Evolutionary conservation across 2,888 invertebrate species (phyloP).

Genomic region (Adelphocoris suturalis): DNA sequence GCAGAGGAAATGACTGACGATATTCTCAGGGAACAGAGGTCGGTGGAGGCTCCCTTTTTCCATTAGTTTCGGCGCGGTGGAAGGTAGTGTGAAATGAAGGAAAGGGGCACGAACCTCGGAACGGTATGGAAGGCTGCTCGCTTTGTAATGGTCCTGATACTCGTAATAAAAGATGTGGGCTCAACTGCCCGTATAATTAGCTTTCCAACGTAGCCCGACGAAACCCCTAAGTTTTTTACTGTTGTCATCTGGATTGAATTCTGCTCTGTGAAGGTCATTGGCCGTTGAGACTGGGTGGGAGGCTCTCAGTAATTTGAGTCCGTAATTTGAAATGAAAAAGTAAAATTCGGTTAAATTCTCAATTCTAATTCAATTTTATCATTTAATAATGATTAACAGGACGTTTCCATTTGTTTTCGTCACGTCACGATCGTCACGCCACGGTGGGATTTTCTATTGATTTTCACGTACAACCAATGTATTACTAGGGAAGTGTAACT

Average conservation of each 20-base stretch:
- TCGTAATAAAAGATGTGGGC: not conserved
- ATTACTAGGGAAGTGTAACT: no score
- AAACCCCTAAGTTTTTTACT: not conserved
- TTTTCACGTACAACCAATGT: no score
- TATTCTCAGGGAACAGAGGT: constrained; percentile 8
- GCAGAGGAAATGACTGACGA: constrained; percentile 13
- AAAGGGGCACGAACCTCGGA: constrained; percentile 1
- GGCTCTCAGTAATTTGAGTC: no score
- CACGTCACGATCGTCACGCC: no score
- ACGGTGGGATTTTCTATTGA: no score
- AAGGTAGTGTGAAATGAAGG: constrained; percentile 24
- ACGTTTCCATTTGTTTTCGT: no score
- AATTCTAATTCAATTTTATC: no score
- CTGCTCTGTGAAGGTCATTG: no score
- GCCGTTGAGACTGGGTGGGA: no score
- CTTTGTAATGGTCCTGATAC: not conserved
- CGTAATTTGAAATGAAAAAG: no score
- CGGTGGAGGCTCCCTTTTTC: not conserved
- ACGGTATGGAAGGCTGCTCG: not conserved
- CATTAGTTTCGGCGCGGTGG: constrained; percentile 24
- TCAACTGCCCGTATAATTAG: constrained; percentile 19
- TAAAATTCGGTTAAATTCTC: no score
- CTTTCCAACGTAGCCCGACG: constrained; percentile 1
- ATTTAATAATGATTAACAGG: no score
- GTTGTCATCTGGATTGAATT: not conserved